phyloP scores from a whole-genome alignment of 2,113 vertebrate species.

The Nematolebias whitei region DNA sequence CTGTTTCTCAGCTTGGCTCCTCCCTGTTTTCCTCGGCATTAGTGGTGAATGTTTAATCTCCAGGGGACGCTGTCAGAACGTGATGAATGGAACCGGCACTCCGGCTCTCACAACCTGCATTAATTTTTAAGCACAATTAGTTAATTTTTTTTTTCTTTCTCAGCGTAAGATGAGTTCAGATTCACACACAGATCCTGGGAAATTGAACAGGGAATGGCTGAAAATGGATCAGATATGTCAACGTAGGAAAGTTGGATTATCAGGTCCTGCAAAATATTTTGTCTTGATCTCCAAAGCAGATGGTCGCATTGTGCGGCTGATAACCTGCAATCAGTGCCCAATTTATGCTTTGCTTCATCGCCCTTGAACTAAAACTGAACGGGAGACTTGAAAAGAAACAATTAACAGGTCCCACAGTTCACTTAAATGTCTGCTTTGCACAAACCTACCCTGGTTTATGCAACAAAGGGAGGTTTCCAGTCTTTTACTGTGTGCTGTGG shows the following conservation, averaged over 20 bases:
- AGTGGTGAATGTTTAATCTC: constrained; percentile 70
- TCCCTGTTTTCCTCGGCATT: constrained; percentile 56
- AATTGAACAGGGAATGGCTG: background rate
- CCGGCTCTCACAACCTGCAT: constrained; percentile 70
- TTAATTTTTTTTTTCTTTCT: constrained; percentile 35
- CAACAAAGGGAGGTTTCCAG: constrained; percentile 40
- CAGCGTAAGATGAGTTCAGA: constrained; percentile 30
- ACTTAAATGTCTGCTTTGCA: constrained; percentile 41
- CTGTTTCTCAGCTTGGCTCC: constrained; percentile 66
- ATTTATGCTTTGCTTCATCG: constrained; percentile 53
- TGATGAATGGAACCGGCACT: constrained; percentile 72
- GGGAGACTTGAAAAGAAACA: constrained; percentile 55
- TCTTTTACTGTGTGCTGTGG: constrained; percentile 15
- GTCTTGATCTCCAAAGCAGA: constrained; percentile 38
- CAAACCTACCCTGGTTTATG: constrained; percentile 39
- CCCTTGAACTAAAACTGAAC: constrained; percentile 62
- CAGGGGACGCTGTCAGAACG: constrained; percentile 67
- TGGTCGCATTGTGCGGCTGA: constrained; percentile 23
- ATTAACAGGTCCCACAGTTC: constrained; percentile 53
- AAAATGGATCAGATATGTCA: background rate
- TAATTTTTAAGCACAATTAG: constrained; percentile 74
- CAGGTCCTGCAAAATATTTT: constrained; percentile 12
- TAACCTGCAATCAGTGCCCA: constrained; percentile 47
- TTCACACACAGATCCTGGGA: constrained; percentile 8
- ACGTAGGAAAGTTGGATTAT: constrained; percentile 5